Base-by-base conservation (phyloP, 2,113 vertebrate species). In the Zosterops lateralis region DNA sequence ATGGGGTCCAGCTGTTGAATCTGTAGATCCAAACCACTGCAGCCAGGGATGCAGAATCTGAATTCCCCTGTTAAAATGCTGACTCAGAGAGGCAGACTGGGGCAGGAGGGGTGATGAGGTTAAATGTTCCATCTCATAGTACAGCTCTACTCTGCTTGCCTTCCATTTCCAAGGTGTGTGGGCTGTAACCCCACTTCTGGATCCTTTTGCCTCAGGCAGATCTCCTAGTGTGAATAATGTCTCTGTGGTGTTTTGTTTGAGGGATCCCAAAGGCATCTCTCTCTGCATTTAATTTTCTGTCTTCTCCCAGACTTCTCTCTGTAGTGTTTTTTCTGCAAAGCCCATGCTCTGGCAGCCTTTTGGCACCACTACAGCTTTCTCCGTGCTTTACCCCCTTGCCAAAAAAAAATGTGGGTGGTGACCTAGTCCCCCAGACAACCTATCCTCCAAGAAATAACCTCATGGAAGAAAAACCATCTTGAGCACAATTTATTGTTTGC, bases 281-380 rank as follows among this genome's bases (percentile, higher is more conserved):
- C 74, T 58, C 64, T 18, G 1, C 28, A 6, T 75, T 90, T 89
- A 54, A 79, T 92, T 86, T 90, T 92, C 79, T 68, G 26, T 60
- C 81, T 74, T 78, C 48, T 90, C 51, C 34, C 73, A 93, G 62
- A 54, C 68, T 90, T 88, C 36, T 29, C 53, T 87, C 36, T 78
- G 12, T n/a, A 72, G 47, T 54, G 51, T 89, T 90, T 87, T 92
- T 95, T 77, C 75, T 95, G 74, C 45, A 93, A 85, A 95, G 61
- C 32, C 58, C 75, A 47, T 95, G 80, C 42, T 91, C 80, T 81
- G 48, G 54, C 48, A 70, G 93, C 67, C 72, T 94, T 72, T 78
- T 96, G 93, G 88, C 68, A 75, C 21, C 6, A 4, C 53, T 80
- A 47, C 58, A 71, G 44, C 17, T 67, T 70, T 79, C 62, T 75